Percentiles rank a stretch among this genome's conserved stretches.
Evolutionary conservation across 1,140 invertebrate species (phyloP).

Genomic region (Drosophila kurseongensis): DNA sequence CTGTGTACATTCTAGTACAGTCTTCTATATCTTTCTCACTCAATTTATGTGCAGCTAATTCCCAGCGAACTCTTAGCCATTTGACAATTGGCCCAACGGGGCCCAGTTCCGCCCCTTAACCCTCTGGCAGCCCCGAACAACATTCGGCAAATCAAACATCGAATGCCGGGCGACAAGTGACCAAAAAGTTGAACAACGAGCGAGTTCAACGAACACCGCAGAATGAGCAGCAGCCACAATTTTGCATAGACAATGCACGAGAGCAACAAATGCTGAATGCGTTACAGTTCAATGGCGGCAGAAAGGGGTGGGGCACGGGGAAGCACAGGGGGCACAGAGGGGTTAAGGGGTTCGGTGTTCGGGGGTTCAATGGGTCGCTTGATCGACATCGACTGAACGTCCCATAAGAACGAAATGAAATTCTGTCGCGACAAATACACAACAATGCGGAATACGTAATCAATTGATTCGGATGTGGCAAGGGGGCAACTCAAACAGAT

Average conservation of each 20-base stretch:
- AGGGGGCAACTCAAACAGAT: slow-evolving; percentile 28
- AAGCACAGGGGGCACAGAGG: not conserved
- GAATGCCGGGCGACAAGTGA: slow-evolving; percentile 62
- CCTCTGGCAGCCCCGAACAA: not conserved
- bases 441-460: slow-evolving; percentile 78
- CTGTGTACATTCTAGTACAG: not conserved
- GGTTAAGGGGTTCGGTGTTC: slow-evolving; percentile 15
- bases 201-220: slow-evolving; percentile 50
- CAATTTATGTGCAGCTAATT: slow-evolving; percentile 30
- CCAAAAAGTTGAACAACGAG: slow-evolving; percentile 63
- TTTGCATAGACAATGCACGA: slow-evolving; percentile 69
- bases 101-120: not conserved
- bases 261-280: slow-evolving; percentile 55
- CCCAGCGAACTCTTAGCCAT: slow-evolving; percentile 15
- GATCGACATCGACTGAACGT: slow-evolving; percentile 63
- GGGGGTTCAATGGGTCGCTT: slow-evolving; percentile 48
- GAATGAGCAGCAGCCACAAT: slow-evolving; percentile 43
- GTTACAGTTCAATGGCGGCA: slow-evolving; percentile 73
- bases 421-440: slow-evolving; percentile 77
- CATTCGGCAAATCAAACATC: slow-evolving; percentile 27
- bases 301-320: not conserved
- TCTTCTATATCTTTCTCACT: not conserved
- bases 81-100: slow-evolving; percentile 16
- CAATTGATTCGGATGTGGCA: slow-evolving; percentile 64
- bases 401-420: slow-evolving; percentile 79